Base-by-base conservation (phyloP, 1,140 invertebrate genomes). In the Schlechtendalia chinensis region DNA sequence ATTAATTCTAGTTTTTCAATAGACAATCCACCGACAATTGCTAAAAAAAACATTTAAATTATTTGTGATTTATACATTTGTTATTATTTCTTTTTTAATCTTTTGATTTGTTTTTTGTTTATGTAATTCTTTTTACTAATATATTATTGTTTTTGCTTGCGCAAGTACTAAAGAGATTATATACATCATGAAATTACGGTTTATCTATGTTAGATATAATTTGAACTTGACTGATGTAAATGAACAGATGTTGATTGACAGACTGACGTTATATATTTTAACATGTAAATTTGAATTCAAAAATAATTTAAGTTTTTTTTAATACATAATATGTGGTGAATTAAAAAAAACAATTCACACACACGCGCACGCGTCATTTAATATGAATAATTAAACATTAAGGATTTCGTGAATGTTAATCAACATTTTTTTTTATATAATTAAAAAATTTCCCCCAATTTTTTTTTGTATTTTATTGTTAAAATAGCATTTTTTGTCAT, bases 1-100 rank as follows among this genome's bases (percentile, higher is more conserved):
- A 39, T 61, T 47, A 79, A 79, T 79, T 79, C 75, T 79, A 79
- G 32, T 79, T 79, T 79, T 63, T 63, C 58, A 63, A 27, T 63
- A 47, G 75, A 79, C 45, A 63, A 50, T 61, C 63, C 75, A 50
- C 75, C 75, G 16, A 63, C 56, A 27, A 63, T 79, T 79, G 10
- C 32, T 59, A 79, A 61, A 79, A 79, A 79, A 79, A 79, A 24
- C 14, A 59, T n/a, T 79, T 79, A 17, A 54, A 74, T 75, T 24
- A n/a, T 24, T 59, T 77, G 0, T 77, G n/a, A 61, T 61, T 77
- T 59, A 39, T 39, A 27, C 17, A 27, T 53, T 69, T 71, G 6
- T 24, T 45, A 17, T 77, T 61, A n/a, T n/a, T 39, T 32, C 22
- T 54, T 75, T 56, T 39, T 58, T 58, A 58, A n/a, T 58, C 22